A percentile compares a stretch with the other conserved stretches of the same genome.
Evolutionary conservation across 2,888 invertebrate genomes (phyloP).

Genomic region (Campopleginae sp.): DNA sequence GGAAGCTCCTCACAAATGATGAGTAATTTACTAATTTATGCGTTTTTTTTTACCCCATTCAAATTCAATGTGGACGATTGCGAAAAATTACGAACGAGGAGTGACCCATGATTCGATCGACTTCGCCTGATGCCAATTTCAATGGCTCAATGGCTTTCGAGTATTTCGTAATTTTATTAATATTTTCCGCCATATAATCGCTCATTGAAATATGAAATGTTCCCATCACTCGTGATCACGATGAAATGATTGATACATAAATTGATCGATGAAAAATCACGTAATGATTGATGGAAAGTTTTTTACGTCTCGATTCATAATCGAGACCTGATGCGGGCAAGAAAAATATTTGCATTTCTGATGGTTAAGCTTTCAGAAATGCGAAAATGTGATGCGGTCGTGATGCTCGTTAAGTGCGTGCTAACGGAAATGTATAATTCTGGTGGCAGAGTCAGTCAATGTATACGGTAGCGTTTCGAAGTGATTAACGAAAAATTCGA

Average conservation of each 20-base stretch:
- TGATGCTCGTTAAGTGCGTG: not conserved
- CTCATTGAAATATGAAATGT: not conserved
- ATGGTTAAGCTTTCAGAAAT: not conserved
- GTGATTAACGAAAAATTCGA: conserved; percentile 8
- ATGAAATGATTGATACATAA: not conserved
- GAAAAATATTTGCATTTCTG: not conserved
- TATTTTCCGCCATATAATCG: not conserved
- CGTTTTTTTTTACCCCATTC: not conserved
- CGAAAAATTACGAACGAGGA: no score
- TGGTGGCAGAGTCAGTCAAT: not conserved
- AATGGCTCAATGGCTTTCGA: not conserved
- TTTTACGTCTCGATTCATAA: not conserved
- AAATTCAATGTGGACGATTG: not conserved
- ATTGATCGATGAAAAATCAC: no score
- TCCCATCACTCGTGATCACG: not conserved
- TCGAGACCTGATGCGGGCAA: no score
- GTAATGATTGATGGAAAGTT: not conserved
- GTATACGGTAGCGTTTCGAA: conserved; percentile 28
- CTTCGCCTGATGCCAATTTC: not conserved
- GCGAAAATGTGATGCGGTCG: not conserved
- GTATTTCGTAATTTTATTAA: not conserved
- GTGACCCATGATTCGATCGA: not conserved
- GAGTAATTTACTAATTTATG: not conserved
- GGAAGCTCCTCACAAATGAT: not conserved
- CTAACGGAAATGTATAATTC: not conserved